Percentiles rank a stretch among this genome's conserved stretches.
Evolutionary conservation across 2,888 invertebrate genomes (phyloP).

Genomic region (Rhabditoides inermis): DNA sequence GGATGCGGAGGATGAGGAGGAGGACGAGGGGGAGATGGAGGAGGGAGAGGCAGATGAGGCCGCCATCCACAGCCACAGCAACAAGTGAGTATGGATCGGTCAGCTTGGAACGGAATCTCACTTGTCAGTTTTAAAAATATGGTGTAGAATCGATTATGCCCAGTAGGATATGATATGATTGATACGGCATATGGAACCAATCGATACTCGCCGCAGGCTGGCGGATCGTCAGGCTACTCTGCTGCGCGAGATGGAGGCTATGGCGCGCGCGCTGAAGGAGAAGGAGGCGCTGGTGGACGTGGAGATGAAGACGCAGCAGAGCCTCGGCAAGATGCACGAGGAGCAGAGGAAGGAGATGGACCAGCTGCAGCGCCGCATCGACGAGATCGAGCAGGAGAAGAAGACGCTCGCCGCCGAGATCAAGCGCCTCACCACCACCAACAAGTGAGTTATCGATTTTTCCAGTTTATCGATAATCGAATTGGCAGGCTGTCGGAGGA

Average conservation of each 20-base stretch:
- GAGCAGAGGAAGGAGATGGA: not conserved
- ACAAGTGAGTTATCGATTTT: not conserved
- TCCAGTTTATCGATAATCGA: not conserved
- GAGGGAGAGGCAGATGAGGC: conserved; percentile 9
- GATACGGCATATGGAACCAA: no score
- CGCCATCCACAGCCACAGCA: no score
- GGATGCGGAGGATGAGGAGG: conserved; percentile 11
- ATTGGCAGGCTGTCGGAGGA: conserved; percentile 22
- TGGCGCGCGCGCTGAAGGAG: conserved; percentile 10
- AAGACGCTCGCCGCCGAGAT: not conserved
- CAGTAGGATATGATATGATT: no score
- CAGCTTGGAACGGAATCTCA: no score
- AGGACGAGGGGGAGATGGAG: conserved; percentile 11
- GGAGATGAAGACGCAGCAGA: not conserved
- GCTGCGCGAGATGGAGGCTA: conserved; percentile 15
- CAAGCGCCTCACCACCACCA: not conserved
- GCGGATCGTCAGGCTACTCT: no score
- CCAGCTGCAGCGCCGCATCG: not conserved
- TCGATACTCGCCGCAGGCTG: no score
- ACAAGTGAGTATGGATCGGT: conserved; percentile 1
- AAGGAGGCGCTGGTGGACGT: conserved; percentile 11
- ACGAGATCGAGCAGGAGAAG: not conserved
- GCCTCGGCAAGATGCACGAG: conserved; percentile 4
- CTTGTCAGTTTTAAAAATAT: no score
- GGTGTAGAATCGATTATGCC: no score